A percentile compares a stretch with the other conserved stretches of the same genome.
phyloP scores from a whole-genome alignment of 37 sponge, comb jelly and placozoan genomes.

The Spongilla lacustris region DNA sequence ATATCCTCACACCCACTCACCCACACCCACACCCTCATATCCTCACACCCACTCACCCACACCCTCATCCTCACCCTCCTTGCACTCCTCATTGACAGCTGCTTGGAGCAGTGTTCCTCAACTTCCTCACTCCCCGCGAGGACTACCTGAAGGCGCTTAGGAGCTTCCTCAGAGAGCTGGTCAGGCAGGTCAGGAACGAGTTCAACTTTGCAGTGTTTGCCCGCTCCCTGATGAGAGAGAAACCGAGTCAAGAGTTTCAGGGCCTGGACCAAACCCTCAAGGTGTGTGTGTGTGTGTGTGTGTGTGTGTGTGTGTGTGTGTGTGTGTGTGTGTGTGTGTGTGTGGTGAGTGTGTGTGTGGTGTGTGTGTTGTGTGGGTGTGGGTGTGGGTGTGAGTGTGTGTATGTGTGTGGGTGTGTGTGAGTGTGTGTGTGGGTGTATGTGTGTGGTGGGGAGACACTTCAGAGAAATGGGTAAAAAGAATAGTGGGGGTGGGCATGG shows the following conservation, averaged over 20 bases:
- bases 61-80: not conserved
- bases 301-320: too few species aligned
- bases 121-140: slow-evolving; percentile 71
- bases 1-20: too few species aligned
- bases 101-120: slow-evolving; percentile 75
- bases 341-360: too few species aligned
- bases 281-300: slow-evolving; percentile 36
- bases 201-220: slow-evolving; percentile 78
- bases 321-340: too few species aligned
- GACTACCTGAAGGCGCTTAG: slow-evolving; percentile 81
- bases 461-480: too few species aligned
- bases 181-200: slow-evolving; percentile 73
- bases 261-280: slow-evolving; percentile 57
- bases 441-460: too few species aligned
- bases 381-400: too few species aligned
- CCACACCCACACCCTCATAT: not conserved
- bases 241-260: slow-evolving; percentile 19
- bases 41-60: too few species aligned
- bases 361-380: too few species aligned
- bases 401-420: too few species aligned
- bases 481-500: too few species aligned
- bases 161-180: slow-evolving; percentile 83
- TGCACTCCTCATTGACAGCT: slow-evolving; percentile 37
- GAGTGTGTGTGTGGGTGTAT: too few species aligned
- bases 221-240: slow-evolving; percentile 79